Base-by-base conservation (phyloP, 2,113 vertebrate species). In the Eubucco bourcierii region DNA sequence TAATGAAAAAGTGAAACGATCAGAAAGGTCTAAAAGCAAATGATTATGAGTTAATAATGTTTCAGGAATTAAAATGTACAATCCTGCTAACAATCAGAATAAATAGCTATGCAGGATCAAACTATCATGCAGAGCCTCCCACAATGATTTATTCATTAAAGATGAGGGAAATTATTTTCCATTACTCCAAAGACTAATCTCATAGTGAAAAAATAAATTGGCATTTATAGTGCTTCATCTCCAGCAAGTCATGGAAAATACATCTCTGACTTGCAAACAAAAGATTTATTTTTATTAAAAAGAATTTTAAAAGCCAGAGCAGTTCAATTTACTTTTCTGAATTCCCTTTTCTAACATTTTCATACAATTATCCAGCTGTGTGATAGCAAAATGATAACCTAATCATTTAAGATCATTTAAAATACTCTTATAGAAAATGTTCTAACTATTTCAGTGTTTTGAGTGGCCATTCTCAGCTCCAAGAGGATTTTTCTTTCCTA, bases 1-100 rank as follows among this genome's bases (percentile, higher is more conserved):
- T 96, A 96, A 93, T 85, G 82, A 94, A 93, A 96, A 90, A 91
- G 33, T 33, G 64, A 82, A 84, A 41, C 92, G 96, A 93, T 79
- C 82, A 88, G 82, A 95, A 97, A 96, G 84, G 90, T 94, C 86
- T 94, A 88, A 95, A 96, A 95, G 67, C 53, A 95, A 76, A 84
- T 75, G 75, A 91, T 87, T 95, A 95, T 90, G 79, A 93, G 81
- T 93, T 96, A 97, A 95, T 91, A 93, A 93, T 87, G 29, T 93
- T 79, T 88, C 79, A 95, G 39, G 59, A 91, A 94, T 87, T 94
- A 90, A 95, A 90, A 93, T 37, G 82, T 87, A 88, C 68, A 31
- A 84, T 37, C 37, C 28, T 58, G 55, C 82, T 94, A 92, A 94
- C 90, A 95, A 92, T 91, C 70, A 88, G 52, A 86, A 80, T 53